Conservation (phyloP, 2,888 invertebrate species). For the Leptopilina syphax region DNA sequence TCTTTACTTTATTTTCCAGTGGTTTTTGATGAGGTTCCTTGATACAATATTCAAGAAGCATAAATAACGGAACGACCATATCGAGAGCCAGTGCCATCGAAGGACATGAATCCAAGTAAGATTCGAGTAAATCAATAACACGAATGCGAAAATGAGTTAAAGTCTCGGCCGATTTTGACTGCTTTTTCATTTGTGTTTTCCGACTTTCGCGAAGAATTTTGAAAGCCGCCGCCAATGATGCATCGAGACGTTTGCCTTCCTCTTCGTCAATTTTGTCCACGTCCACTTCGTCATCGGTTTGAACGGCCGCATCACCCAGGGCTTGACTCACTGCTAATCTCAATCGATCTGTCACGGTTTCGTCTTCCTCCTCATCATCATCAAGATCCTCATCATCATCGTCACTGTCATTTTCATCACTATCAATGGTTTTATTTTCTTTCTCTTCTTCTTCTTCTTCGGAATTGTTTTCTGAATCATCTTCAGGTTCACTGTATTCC, state of each 20-base stretch:
- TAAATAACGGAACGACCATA: conserved; percentile 83
- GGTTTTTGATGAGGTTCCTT: conserved; percentile 84
- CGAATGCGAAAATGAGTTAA: conserved; percentile 86
- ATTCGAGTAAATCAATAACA: conserved; percentile 86
- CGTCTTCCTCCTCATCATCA: conserved; percentile 80
- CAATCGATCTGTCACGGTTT: conserved; percentile 84
- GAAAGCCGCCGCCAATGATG: conserved; percentile 86
- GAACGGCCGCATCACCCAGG: conserved; percentile 80
- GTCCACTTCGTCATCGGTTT: conserved; percentile 84
- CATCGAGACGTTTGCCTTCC: conserved; percentile 85
- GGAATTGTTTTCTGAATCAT: conserved; percentile 65
- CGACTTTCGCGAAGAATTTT: conserved; percentile 78
- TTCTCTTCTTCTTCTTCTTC: conserved; percentile 76
- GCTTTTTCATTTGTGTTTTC: conserved; percentile 74
- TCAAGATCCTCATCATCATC: conserved; percentile 62
- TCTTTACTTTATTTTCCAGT: conserved; percentile 81
- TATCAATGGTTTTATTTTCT: conserved; percentile 60
- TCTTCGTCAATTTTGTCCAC: conserved; percentile 87
- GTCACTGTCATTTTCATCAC: conserved; percentile 62
- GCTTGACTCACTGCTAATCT: conserved; percentile 84
- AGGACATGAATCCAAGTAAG: conserved; percentile 84
- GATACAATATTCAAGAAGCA: conserved; percentile 84
- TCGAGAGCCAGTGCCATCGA: conserved; percentile 83
- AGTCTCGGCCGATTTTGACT: conserved; percentile 82
- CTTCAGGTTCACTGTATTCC: conserved; percentile 75